These are phyloP conservation scores for Anaspis maculata DNA, from an alignment of 2,888 invertebrate genomes.

Conservation along the genomic window DNA sequence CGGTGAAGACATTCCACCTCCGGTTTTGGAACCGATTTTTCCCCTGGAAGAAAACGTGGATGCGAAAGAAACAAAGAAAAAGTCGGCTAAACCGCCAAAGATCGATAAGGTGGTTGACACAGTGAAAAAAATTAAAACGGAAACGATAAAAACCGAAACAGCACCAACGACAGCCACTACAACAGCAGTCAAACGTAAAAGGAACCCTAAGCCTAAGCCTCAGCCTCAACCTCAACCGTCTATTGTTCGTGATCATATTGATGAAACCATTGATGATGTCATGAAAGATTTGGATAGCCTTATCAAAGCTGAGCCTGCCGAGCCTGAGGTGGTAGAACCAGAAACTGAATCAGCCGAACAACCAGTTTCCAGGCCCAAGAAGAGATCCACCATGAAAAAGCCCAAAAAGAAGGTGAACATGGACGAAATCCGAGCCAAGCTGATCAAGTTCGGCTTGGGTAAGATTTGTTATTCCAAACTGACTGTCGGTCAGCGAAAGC, in stretches of 20 bases:
- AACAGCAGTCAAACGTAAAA: conserved; percentile 6
- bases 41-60: conserved; percentile 26
- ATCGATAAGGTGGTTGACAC: conserved; percentile 12
- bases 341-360: conserved; percentile 26
- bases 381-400: conserved; percentile 19
- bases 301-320: conserved; percentile 31
- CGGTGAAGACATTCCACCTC: conserved; percentile 23
- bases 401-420: conserved; percentile 32
- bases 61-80: conserved; percentile 13
- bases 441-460: background rate
- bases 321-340: conserved; percentile 21
- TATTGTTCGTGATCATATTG: background rate
- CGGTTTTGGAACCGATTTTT: conserved; percentile 34
- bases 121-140: conserved; percentile 11
- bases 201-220: conserved; percentile 16
- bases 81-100: conserved; percentile 15
- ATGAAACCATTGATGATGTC: conserved; percentile 36
- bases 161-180: conserved; percentile 1
- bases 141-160: conserved; percentile 4
- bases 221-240: conserved; percentile 12
- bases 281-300: conserved; percentile 33
- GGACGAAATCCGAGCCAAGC: background rate
- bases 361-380: conserved; percentile 19
- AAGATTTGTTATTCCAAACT: too few relatives aligned
- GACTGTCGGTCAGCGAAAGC: conserved; percentile 32